These are phyloP conservation scores for Eustalomyia histrio DNA, from an alignment of 2,888 invertebrate species.

Conservation along the genomic window DNA sequence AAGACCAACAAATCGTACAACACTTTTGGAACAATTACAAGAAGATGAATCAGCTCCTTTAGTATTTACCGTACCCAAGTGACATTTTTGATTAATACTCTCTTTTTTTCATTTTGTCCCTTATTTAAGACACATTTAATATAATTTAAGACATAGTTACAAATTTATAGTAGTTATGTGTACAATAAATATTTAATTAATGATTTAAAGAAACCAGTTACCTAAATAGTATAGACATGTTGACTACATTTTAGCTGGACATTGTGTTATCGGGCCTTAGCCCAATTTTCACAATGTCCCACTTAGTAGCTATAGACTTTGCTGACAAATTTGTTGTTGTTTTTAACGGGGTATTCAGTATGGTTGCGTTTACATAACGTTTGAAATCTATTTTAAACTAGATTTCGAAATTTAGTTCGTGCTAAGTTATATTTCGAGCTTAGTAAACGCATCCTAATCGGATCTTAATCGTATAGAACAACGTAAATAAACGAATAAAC, in stretches of 20 bases:
- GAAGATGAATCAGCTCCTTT: slow-evolving; percentile 78
- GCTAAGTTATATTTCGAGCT: no score
- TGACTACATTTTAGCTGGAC: neutral
- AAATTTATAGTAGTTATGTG: neutral
- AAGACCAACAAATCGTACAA: slow-evolving; percentile 65
- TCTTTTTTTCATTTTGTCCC: slow-evolving; percentile 6
- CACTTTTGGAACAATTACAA: slow-evolving; percentile 72
- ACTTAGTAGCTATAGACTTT: no score
- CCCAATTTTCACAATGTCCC: no score
- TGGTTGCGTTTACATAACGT: no score
- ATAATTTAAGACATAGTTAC: slow-evolving; percentile 34
- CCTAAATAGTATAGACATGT: slow-evolving; percentile 17
- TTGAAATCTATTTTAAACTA: no score
- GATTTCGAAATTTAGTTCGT: no score
- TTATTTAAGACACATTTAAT: slow-evolving; percentile 8
- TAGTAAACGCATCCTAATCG: no score
- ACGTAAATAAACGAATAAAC: neutral
- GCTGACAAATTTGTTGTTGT: no score
- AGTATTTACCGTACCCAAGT: slow-evolving; percentile 77
- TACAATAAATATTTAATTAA: slow-evolving; percentile 1
- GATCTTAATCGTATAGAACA: neutral
- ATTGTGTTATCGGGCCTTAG: neutral
- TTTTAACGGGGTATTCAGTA: no score
- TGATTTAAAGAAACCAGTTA: slow-evolving; percentile 5
- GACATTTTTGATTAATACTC: slow-evolving; percentile 57